Conservation (phyloP, 2,797 vertebrate species). For the Sebastes wilsoni region DNA sequence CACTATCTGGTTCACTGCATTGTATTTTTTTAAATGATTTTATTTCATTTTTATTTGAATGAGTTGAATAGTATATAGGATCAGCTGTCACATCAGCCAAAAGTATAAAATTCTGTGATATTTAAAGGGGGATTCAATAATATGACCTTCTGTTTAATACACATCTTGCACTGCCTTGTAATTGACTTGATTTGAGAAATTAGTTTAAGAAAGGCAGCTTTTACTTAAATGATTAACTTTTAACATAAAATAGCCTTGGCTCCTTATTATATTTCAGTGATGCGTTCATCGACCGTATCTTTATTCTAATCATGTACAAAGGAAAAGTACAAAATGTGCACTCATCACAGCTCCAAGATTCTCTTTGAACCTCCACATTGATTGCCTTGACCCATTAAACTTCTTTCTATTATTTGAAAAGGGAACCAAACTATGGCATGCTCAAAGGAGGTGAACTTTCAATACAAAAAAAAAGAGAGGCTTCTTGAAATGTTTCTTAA, state of each 20-base stretch:
- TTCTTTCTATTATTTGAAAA: conserved; percentile 93
- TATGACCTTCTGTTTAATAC: neutral
- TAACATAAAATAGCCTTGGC: conserved; percentile 28
- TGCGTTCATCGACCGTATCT: conserved; percentile 75
- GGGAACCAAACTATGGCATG: conserved; percentile 87
- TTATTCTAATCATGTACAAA: conserved; percentile 90
- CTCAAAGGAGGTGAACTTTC: conserved; percentile 92
- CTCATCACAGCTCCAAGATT: conserved; percentile 91
- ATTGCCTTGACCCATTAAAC: conserved; percentile 91
- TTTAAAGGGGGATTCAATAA: neutral
- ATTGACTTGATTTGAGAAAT: neutral
- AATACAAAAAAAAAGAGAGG: conserved; percentile 82
- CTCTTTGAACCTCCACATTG: conserved; percentile 96
- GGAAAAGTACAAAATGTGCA: conserved; percentile 87
- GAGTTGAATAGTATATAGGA: neutral
- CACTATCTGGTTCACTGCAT: conserved; percentile 50
- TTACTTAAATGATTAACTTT: conserved; percentile 5
- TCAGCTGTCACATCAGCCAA: neutral
- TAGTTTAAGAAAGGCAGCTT: neutral
- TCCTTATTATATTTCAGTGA: conserved; percentile 23
- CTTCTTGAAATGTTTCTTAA: conserved; percentile 89
- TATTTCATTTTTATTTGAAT: neutral
- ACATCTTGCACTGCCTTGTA: neutral
- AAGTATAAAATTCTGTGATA: neutral
- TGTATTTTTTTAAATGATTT: conserved; percentile 29